Conservation (phyloP, 2,113 vertebrate genomes). For the Shinisaurus crocodilurus region DNA sequence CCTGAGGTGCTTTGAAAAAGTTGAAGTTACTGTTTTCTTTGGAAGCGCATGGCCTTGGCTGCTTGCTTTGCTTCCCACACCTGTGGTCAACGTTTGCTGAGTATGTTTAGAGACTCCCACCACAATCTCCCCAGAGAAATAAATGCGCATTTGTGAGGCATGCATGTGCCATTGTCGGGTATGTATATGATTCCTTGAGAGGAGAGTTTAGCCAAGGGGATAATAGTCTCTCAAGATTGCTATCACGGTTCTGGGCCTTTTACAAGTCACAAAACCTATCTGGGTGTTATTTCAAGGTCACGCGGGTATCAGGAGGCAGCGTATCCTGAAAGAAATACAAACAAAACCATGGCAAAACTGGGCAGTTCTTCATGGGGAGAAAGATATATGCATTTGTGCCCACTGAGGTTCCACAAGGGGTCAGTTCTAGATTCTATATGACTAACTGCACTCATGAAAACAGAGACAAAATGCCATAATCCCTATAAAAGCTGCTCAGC, state of each 20-base stretch:
- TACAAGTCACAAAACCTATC: not conserved
- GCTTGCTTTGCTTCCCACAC: conserved; percentile 46
- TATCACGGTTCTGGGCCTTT: not conserved
- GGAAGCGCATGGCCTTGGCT: conserved; percentile 41
- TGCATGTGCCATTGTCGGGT: rapidly evolving
- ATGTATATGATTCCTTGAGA: not conserved
- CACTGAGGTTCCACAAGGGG: not conserved
- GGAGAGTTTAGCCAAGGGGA: not conserved
- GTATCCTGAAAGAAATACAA: not conserved
- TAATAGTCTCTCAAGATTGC: not conserved
- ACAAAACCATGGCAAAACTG: not conserved
- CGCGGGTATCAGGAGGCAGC: conserved; percentile 10
- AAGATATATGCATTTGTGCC: not conserved
- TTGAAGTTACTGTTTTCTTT: conserved; percentile 55
- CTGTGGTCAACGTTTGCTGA: conserved; percentile 56
- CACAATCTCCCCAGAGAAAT: conserved; percentile 47
- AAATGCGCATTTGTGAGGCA: not conserved
- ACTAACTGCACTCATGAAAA: not conserved
- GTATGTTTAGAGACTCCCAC: conserved; percentile 49
- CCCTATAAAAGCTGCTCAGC: not conserved
- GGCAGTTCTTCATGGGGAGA: not conserved
- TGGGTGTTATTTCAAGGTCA: not conserved
- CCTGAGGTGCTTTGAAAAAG: not conserved
- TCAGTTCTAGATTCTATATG: not conserved
- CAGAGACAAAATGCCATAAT: not conserved